These are phyloP conservation scores for Dinomys branickii DNA, from an alignment of 2,113 vertebrate genomes.

Conservation along the genomic window DNA sequence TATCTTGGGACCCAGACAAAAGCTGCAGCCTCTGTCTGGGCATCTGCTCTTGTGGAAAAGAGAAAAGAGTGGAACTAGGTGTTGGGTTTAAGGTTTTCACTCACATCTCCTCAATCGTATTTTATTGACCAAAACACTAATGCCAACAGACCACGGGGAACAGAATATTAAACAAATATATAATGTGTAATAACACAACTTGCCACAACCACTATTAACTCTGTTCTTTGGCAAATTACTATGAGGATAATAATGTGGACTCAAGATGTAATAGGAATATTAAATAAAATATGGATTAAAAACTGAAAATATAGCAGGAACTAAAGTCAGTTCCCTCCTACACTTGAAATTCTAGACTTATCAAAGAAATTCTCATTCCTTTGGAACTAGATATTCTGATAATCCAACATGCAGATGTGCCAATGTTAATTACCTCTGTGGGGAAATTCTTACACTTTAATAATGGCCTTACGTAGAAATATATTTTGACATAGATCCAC, in stretches of 20 bases:
- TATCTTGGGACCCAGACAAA: background rate
- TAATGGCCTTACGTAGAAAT: background rate
- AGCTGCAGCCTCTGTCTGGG: background rate
- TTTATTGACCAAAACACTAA: background rate
- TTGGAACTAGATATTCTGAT: slow-evolving; percentile 15
- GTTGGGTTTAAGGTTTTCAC: background rate
- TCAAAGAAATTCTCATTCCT: background rate
- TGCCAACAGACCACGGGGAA: background rate
- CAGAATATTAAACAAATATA: background rate
- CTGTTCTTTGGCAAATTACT: slow-evolving; percentile 1
- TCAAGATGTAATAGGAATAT: background rate
- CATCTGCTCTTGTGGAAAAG: background rate
- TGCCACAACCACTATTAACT: background rate
- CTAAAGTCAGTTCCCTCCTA: background rate
- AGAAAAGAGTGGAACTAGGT: background rate
- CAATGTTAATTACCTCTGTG: background rate
- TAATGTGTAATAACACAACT: background rate
- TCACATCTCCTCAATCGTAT: background rate
- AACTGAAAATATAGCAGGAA: background rate
- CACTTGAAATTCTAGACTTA: background rate
- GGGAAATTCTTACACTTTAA: slow-evolving; percentile 31
- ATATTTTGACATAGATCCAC: background rate
- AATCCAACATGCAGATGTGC: background rate
- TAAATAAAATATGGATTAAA: slow-evolving; percentile 33
- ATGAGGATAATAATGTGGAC: background rate